Evolutionary conservation across 2,797 vertebrate species (phyloP), one percentile per base, ranked within the genome.

Genomic region (Labeo calbasu): DNA sequence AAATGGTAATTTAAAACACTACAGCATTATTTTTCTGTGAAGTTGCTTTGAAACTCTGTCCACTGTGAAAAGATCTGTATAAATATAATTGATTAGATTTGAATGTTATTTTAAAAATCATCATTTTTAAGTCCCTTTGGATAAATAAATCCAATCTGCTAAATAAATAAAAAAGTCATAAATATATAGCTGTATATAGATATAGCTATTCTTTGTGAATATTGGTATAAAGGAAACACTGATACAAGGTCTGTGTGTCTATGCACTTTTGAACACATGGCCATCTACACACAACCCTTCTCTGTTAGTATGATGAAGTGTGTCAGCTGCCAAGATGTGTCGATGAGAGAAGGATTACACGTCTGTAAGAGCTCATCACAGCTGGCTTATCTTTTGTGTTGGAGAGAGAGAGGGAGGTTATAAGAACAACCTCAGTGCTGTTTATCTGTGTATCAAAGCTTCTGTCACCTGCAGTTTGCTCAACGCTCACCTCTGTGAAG

Each of bases 371-470:
- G 51, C 55, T 72, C 80, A 82, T 82, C 57, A 63, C 80, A 82
- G 55, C 69, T 72, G 80, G 40, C 69, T 59, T 72, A 61, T 77
- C 75, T 77, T 59, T 76, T n/a, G 17, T 50, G 69, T 17, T 14
- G 70, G 79, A 63, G 46, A 63, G 46, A 63, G 23, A 32, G 43
- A 50, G 43, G 23, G 23, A 78, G 59, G 77, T 63, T 78, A 78
- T 50, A 78, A 13, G 80, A 72, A 73, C 70, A 51, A 50, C 80
- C 14, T 63, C 28, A 23, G 43, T 82, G 80, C 48, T 75, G 80
- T 82, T 82, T 82, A 65, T 82, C 80, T 65, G 46, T 63, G 70
- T 75, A 82, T 82, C 80, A 82, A 82, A 82, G 70, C 70, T 75
- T 40, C 80, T 82, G 80, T 82, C 80, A 75, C 70, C 70, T 82